phyloP scores from a whole-genome alignment of 2,888 invertebrate species.

The Papilio elwesi region DNA sequence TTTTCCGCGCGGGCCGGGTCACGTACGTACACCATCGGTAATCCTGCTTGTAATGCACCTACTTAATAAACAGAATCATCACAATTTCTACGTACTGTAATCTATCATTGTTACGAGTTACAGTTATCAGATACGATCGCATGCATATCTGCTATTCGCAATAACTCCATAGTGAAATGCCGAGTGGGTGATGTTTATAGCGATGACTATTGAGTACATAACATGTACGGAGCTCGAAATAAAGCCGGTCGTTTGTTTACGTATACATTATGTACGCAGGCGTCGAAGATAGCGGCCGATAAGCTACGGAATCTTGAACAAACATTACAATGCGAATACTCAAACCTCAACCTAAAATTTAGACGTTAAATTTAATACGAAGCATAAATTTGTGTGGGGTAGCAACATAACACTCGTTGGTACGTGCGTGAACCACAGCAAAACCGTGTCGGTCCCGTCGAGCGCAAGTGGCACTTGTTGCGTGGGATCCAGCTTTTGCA shows the following conservation, averaged over 20 bases:
- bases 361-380: conserved; percentile 8
- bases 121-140: conserved; percentile 19
- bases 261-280: conserved; percentile 43
- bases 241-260: conserved; percentile 32
- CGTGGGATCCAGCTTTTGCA: conserved; percentile 69
- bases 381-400: not conserved
- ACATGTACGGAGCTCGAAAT: conserved; percentile 20
- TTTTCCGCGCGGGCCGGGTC: conserved; percentile 33
- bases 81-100: conserved; percentile 21
- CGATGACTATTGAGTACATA: conserved; percentile 14
- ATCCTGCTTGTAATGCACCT: conserved; percentile 20
- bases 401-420: conserved; percentile 24
- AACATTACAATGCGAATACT: conserved; percentile 11
- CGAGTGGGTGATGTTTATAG: conserved; percentile 28
- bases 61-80: conserved; percentile 26
- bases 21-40: conserved; percentile 25
- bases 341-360: conserved; percentile 4
- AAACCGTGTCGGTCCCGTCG: conserved; percentile 46
- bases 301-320: conserved; percentile 10
- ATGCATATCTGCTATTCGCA: conserved; percentile 11
- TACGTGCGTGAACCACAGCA: conserved; percentile 22
- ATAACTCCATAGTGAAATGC: conserved; percentile 17
- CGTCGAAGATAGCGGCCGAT: conserved; percentile 44
- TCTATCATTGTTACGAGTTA: conserved; percentile 22
- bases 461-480: conserved; percentile 70